Conservation (phyloP, 2,888 invertebrate species). For the Chymomyza procnemis region DNA sequence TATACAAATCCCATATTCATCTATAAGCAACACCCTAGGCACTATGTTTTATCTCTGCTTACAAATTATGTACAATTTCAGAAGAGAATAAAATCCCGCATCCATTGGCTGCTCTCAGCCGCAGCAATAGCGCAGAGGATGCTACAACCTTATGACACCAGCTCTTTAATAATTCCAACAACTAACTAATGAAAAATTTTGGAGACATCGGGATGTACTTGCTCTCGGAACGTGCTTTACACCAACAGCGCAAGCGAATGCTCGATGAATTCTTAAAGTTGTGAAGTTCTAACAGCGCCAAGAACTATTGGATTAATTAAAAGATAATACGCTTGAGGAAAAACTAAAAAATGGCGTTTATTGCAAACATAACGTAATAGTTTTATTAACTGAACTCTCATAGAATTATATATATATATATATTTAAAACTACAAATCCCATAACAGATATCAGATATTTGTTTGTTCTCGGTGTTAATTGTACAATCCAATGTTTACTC, state of each 20-base stretch:
- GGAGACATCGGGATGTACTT: slow-evolving; percentile 70
- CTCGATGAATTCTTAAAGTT: slow-evolving; percentile 68
- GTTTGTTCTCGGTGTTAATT: slow-evolving; percentile 61
- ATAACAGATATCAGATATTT: slow-evolving; percentile 66
- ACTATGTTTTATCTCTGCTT: not conserved
- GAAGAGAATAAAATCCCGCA: slow-evolving; percentile 24
- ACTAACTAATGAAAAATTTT: slow-evolving; percentile 75
- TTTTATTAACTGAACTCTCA: not conserved
- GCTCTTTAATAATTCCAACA: slow-evolving; percentile 75
- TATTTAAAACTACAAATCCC: not conserved
- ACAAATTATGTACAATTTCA: slow-evolving; percentile 11
- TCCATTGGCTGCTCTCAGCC: slow-evolving; percentile 50
- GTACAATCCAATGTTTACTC: slow-evolving; percentile 41
- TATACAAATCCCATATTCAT: not conserved
- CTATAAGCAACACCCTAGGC: not conserved
- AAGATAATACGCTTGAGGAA: too few relatives aligned
- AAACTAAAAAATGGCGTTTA: not conserved
- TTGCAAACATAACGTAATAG: not conserved
- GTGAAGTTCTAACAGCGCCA: slow-evolving; percentile 23
- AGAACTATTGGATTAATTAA: not conserved
- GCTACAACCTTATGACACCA: slow-evolving; percentile 78
- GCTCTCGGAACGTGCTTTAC: slow-evolving; percentile 61
- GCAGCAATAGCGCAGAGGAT: slow-evolving; percentile 70
- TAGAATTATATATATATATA: too few relatives aligned
- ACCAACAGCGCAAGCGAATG: slow-evolving; percentile 66